Conservation (phyloP, 2,113 vertebrate species). For the Neotragus pygmaeus region DNA sequence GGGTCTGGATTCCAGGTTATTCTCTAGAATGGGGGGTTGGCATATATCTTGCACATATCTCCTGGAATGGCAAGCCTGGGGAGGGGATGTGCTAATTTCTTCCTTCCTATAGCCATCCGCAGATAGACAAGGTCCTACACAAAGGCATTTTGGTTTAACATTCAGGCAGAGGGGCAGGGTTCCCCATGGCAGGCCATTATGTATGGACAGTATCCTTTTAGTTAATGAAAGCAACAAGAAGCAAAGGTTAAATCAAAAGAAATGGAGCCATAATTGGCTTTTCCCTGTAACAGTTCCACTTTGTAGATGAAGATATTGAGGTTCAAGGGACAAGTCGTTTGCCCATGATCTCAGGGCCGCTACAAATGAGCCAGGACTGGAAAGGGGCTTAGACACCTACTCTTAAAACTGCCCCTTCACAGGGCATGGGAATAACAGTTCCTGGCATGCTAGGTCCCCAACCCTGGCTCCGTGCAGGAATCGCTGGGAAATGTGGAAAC, state of each 20-base stretch:
- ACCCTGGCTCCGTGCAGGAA: not conserved
- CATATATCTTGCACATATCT: not conserved
- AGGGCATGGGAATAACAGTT: not conserved
- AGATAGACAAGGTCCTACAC: not conserved
- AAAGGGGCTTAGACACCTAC: not conserved
- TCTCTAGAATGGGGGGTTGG: not conserved
- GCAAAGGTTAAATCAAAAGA: not conserved
- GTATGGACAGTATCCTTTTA: not conserved
- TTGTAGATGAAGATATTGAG: not conserved
- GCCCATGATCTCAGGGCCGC: not conserved
- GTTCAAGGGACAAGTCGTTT: not conserved
- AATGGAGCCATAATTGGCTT: not conserved
- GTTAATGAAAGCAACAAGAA: not conserved
- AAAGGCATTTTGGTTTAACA: not conserved
- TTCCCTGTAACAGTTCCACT: not conserved
- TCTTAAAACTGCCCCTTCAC: not conserved
- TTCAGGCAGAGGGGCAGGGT: not conserved
- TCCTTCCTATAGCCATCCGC: not conserved
- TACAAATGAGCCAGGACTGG: not conserved
- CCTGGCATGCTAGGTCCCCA: not conserved
- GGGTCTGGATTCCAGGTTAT: not conserved
- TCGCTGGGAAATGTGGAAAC: not conserved
- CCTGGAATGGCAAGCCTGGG: not conserved
- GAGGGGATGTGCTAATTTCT: not conserved
- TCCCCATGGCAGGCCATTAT: not conserved